Conservation (phyloP, 2,888 invertebrate genomes). For the Xanthia icteritia region DNA sequence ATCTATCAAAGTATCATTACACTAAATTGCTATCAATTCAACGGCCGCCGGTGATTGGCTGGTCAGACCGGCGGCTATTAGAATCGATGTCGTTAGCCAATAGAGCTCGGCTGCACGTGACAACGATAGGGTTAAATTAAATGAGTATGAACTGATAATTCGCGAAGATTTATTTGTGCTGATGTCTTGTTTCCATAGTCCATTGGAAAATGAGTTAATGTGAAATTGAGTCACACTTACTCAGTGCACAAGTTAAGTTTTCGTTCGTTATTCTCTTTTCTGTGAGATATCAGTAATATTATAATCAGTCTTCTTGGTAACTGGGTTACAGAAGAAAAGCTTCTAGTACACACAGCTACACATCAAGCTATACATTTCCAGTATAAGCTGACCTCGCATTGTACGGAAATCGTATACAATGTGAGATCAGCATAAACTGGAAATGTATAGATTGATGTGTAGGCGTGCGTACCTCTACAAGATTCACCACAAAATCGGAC, state of each 20-base stretch:
- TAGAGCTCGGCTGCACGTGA: constrained; percentile 55
- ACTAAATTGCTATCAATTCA: constrained; percentile 72
- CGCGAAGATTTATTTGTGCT: constrained; percentile 39
- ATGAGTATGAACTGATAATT: constrained; percentile 56
- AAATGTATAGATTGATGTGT: no score
- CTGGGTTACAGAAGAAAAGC: neutral
- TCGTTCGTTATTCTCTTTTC: neutral
- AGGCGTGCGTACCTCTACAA: neutral
- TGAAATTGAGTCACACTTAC: neutral
- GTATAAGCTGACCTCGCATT: no score
- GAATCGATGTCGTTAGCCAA: constrained; percentile 62
- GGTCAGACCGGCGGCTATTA: constrained; percentile 36
- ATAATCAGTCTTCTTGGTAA: neutral
- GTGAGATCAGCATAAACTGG: no score
- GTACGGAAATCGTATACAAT: no score
- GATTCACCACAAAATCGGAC: neutral
- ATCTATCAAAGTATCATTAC: constrained; percentile 64
- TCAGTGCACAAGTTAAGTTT: neutral
- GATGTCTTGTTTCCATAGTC: constrained; percentile 23
- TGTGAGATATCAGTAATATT: neutral
- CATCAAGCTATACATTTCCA: no score
- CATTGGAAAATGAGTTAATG: no score
- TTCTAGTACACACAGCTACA: no score
- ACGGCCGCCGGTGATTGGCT: constrained; percentile 63
- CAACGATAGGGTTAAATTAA: constrained; percentile 58